Base-by-base conservation (phyloP, 2,797 vertebrate genomes). In the Melanitta fusca region DNA sequence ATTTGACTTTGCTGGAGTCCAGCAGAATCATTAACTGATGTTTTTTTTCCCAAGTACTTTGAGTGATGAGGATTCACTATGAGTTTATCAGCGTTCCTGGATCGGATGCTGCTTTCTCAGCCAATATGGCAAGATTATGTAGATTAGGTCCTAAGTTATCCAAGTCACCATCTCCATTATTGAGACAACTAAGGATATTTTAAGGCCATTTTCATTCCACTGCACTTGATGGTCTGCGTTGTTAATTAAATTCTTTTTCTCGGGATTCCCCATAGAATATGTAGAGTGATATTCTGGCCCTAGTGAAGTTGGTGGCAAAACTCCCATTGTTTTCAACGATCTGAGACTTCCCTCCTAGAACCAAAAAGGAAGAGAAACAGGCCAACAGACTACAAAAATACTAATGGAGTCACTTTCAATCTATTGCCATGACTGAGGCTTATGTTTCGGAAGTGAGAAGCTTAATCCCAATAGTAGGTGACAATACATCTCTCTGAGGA, bases 401-500 rank as follows among this genome's bases (percentile, higher is more conserved):
- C 84, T 54, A 54, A 80, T n/a, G 72, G 82, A 91, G 86, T 92
- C 24, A 56, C 85, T 94, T 95, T 87, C 88, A 89, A 72, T 65
- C 57, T 71, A 43, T 54, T 89, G 51, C 75, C 0, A 1, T 56
- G 47, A 53, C 13, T 89, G 74, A 85, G 30, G 38, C 9, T 93
- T 94, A 1, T 77, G 17, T 80, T 96, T 69, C 87, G 65, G 79
- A 92, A 95, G 32, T 80, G 86, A 95, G 88, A 88, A 74, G 69
- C 20, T 93, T 94, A 95, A 93, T 95, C 81, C 72, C 96, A 91
- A 96, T 95, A 89, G 90, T 69, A 95, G 86, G 57, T 0, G 75
- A 95, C 95, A 96, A 91, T 88, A 43, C 18, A 87, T 95, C 91
- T 95, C 91, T 95, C 90, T 58, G 58, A 97, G 96, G 94, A 95